Evolutionary conservation across 2,888 invertebrate species (phyloP), one percentile per base, ranked within the genome.

Genomic region (Acleris cristana): DNA sequence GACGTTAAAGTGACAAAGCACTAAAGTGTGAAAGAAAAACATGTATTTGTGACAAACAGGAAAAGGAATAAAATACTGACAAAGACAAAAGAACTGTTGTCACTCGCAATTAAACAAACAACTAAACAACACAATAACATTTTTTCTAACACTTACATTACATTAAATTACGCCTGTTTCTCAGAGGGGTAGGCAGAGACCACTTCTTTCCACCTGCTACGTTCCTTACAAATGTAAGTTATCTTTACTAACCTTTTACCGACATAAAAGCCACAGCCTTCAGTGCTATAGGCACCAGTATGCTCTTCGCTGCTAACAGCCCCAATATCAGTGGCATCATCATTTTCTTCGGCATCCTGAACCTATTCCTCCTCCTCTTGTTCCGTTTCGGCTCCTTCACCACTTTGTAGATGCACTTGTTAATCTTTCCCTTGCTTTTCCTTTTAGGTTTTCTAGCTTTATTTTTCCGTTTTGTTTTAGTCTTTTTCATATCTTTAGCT

Each of bases 211-310:
- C 21, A 21, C 1, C 21, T 21, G 21, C 21, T 21, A 21, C 21
- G 21, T 2, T 21, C 21, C 21, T 21, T 1, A 21, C 21, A 21
- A 21, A 21, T 21, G 2, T 21, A 21, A 21, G 2, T 21, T 21
- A 21, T 21, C 21, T 21, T 21, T 26, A 26, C 76, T 77, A 75
- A 92, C 92, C 93, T 87, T 92, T 92, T 69, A 95, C 94, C 23
- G 96, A 95, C 58, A 96, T 83, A 51, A 96, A 94, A 1, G 96
- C 95, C 70, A 96, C 83, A 2, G 94, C 93, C 76, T 96, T 96
- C 62, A 96, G 80, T 0, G 95, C 94, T 45, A 96, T 85, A 0
- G 96, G 96, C 57, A 96, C 85, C 10, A 96, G 75, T 2, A 96
- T 83, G 45, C 95, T 92, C 80, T 96, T 96, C 1, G 95, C 94